Conservation (phyloP, 2,888 invertebrate genomes). For the Mythimna lalbum region DNA sequence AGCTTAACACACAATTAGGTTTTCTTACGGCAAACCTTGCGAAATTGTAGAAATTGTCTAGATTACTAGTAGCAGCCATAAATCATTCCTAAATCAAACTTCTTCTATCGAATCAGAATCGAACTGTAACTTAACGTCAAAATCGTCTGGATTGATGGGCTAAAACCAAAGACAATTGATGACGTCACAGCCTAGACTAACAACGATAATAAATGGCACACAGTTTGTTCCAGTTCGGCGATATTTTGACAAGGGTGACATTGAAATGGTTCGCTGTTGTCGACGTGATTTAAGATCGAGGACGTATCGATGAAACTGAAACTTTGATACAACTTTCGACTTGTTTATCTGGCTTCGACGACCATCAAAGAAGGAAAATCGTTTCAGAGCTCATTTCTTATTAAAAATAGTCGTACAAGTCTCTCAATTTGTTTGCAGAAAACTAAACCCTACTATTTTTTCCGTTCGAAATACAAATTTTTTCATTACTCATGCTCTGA, state of each 20-base stretch:
- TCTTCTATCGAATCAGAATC: neutral
- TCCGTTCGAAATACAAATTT: too few species aligned
- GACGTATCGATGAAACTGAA: constrained; percentile 2
- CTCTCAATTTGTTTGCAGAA: too few species aligned
- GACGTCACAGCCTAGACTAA: constrained; percentile 14
- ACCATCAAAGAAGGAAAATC: too few species aligned
- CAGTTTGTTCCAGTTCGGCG: constrained; percentile 9
- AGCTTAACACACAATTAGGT: too few species aligned
- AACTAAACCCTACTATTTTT: too few species aligned
- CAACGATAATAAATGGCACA: constrained; percentile 7
- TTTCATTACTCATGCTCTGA: too few species aligned
- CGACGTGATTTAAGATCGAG: constrained; percentile 22
- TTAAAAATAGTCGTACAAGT: too few species aligned
- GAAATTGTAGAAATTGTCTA: too few species aligned
- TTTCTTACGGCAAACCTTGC: too few species aligned
- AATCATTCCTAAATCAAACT: neutral
- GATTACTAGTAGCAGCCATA: neutral
- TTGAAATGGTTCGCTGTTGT: neutral
- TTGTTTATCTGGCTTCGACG: too few species aligned
- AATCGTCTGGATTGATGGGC: constrained; percentile 25
- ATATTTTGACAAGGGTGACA: constrained; percentile 21
- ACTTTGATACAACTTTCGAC: neutral
- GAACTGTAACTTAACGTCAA: constrained; percentile 31
- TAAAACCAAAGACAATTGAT: constrained; percentile 16
- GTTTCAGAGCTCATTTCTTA: too few species aligned